A percentile compares a stretch with the other conserved stretches of the same genome.
Conservation (phyloP, 2,797 vertebrate species). For the Trematomus bernacchii region DNA sequence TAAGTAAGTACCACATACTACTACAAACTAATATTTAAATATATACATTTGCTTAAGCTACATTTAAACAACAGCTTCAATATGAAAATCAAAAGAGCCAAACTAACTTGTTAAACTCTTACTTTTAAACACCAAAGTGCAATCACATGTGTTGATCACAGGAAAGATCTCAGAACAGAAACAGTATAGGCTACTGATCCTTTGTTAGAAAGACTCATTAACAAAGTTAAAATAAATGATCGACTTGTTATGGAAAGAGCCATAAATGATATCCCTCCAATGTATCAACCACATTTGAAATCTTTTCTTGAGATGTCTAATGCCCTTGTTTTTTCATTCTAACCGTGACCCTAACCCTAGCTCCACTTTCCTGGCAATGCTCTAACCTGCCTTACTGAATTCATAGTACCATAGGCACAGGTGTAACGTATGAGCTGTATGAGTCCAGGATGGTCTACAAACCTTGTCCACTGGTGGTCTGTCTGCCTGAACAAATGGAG, state of each 20-base stretch:
- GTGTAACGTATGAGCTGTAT: no score
- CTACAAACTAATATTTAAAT: neutral
- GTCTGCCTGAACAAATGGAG: constrained; percentile 60
- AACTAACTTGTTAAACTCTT: neutral
- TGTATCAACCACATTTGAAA: neutral
- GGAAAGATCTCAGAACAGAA: neutral
- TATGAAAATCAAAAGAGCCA: neutral
- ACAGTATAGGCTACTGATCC: neutral
- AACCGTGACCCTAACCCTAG: neutral
- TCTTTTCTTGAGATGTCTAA: neutral
- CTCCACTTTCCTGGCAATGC: neutral
- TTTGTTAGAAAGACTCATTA: neutral
- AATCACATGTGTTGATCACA: neutral
- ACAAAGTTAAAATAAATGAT: neutral
- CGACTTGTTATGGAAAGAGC: neutral
- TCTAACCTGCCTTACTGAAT: neutral
- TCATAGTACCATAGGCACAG: no score
- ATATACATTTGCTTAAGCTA: neutral
- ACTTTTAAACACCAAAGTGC: neutral
- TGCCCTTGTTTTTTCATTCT: neutral
- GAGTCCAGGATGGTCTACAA: constrained; percentile 4
- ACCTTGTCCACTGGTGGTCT: constrained; percentile 81
- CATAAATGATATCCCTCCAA: neutral
- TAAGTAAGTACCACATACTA: no score
- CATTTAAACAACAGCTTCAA: neutral